A percentile compares a stretch with the other conserved stretches of the same genome.
Evolutionary conservation across 2,113 vertebrate genomes (phyloP).

Genomic region (Sebastes fasciatus): DNA sequence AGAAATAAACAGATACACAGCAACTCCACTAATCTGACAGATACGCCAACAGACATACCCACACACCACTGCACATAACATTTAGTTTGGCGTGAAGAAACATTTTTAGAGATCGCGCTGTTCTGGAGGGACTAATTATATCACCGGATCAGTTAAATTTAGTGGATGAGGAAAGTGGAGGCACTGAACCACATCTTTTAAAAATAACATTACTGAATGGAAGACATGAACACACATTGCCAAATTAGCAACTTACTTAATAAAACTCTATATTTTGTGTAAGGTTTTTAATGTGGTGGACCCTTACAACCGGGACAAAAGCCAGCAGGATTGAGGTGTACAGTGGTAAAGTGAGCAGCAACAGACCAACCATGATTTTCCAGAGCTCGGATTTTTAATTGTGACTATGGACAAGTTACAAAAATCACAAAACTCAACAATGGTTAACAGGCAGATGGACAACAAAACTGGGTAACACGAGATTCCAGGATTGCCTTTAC

Average conservation of each 20-base stretch:
- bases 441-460: too few species aligned
- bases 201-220: background rate
- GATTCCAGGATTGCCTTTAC: too few species aligned
- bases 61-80: background rate
- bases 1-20: constrained; percentile 7
- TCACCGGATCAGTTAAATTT: background rate
- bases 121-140: constrained; percentile 4
- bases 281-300: too few species aligned
- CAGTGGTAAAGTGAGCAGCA: too few species aligned
- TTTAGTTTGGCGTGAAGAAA: background rate
- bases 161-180: background rate
- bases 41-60: background rate
- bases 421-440: too few species aligned
- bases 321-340: too few species aligned
- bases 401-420: too few species aligned
- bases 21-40: background rate
- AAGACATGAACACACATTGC: background rate
- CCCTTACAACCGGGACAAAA: too few species aligned
- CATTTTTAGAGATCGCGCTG: background rate
- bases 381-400: too few species aligned
- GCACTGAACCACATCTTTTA: background rate
- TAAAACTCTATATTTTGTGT: background rate
- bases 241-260: constrained; percentile 1
- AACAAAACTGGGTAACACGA: too few species aligned
- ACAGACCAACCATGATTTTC: too few species aligned